phyloP scores from a whole-genome alignment of 2,888 invertebrate genomes.

The Eristalis pertinax region DNA sequence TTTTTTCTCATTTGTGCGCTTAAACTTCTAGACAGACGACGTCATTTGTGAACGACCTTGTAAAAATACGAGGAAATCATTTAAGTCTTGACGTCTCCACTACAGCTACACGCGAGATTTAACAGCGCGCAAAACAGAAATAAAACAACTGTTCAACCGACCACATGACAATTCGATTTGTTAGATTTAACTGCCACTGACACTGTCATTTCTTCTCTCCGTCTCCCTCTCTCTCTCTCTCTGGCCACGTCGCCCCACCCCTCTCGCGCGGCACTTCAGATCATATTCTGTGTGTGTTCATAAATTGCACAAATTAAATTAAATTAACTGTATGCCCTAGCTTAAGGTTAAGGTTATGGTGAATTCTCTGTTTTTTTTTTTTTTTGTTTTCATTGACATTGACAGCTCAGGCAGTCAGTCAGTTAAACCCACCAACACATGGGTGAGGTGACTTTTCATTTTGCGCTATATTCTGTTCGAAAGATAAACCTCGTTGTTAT shows the following conservation, averaged over 20 bases:
- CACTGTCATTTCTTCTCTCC: background rate
- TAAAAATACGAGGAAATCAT: slow-evolving; percentile 74
- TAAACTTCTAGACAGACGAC: slow-evolving; percentile 67
- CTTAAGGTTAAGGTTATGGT: slow-evolving; percentile 62
- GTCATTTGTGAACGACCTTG: slow-evolving; percentile 73
- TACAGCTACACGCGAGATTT: background rate
- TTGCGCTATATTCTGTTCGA: background rate
- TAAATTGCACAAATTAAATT: slow-evolving; percentile 46
- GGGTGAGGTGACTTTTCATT: too few species aligned
- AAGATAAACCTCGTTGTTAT: slow-evolving; percentile 1
- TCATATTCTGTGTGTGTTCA: background rate
- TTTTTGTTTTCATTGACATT: slow-evolving; percentile 16
- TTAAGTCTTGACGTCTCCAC: slow-evolving; percentile 48
- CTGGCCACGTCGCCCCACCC: background rate
- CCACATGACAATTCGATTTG: slow-evolving; percentile 1
- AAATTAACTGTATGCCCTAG: slow-evolving; percentile 4
- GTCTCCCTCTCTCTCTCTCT: background rate
- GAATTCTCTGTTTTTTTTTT: background rate
- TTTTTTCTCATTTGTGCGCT: slow-evolving; percentile 2
- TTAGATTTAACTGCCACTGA: background rate
- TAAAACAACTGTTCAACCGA: background rate
- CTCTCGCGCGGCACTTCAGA: too few species aligned
- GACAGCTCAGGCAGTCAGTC: background rate
- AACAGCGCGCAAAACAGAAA: too few species aligned
- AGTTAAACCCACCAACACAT: background rate